phyloP scores from a whole-genome alignment of 2,888 invertebrate species.

The Drosophila formosana region DNA sequence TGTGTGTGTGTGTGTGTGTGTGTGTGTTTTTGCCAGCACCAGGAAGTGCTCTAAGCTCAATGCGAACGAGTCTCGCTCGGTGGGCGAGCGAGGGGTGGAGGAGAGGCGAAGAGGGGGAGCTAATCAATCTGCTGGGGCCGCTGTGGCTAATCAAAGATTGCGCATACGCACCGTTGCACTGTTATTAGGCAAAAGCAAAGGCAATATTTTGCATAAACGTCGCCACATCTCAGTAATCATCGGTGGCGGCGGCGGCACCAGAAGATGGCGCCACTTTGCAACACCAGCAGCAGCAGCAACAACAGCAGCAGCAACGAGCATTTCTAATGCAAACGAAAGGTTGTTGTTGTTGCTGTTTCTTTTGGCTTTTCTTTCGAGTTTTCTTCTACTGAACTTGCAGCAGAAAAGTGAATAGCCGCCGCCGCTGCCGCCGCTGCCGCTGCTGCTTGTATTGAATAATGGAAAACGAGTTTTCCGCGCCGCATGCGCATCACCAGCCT shows the following conservation, averaged over 20 bases:
- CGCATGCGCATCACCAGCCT: slow-evolving; percentile 65
- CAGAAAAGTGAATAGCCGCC: slow-evolving; percentile 72
- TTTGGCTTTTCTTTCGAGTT: slow-evolving; percentile 68
- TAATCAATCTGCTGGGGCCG: slow-evolving; percentile 26
- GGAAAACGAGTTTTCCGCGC: slow-evolving; percentile 78
- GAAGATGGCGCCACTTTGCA: slow-evolving; percentile 38
- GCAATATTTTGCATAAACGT: slow-evolving; percentile 73
- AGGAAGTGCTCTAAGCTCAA: slow-evolving; percentile 20
- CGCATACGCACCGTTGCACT: slow-evolving; percentile 70
- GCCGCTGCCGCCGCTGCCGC: slow-evolving; percentile 22
- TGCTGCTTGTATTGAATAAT: slow-evolving; percentile 75
- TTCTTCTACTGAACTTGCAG: slow-evolving; percentile 74
- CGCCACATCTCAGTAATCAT: slow-evolving; percentile 64
- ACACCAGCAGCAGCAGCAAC: slow-evolving; percentile 32
- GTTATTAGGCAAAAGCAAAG: slow-evolving; percentile 60
- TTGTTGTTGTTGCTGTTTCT: slow-evolving; percentile 38
- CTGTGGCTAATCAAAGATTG: slow-evolving; percentile 68
- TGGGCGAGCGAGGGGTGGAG: background rate
- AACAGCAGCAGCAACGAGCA: slow-evolving; percentile 21
- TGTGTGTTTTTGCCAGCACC: slow-evolving; percentile 2
- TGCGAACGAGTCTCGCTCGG: slow-evolving; percentile 1
- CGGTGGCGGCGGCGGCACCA: slow-evolving; percentile 30
- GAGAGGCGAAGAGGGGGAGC: background rate
- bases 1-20: background rate
- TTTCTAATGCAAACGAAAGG: slow-evolving; percentile 57